phyloP scores from a whole-genome alignment of 2,797 vertebrate species.

The Sebastes iracundus region DNA sequence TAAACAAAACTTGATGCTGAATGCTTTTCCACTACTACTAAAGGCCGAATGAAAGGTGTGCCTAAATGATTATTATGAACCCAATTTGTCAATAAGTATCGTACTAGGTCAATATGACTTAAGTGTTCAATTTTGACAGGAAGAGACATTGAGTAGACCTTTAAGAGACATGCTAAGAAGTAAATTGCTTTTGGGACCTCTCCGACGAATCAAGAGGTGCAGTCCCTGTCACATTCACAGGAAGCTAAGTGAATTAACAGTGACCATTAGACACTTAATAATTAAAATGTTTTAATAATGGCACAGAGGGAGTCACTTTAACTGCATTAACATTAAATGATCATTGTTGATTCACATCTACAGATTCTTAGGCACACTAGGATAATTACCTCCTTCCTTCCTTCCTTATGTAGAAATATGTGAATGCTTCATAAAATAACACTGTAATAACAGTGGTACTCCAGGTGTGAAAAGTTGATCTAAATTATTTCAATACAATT shows the following conservation, averaged over 20 bases:
- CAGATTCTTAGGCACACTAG: background rate
- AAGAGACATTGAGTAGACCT: slow-evolving; percentile 35
- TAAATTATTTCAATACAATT: background rate
- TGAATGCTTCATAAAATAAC: background rate
- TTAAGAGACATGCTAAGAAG: slow-evolving; percentile 39
- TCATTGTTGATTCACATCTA: slow-evolving; percentile 46
- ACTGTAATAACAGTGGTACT: background rate
- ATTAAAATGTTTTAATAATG: slow-evolving; percentile 79
- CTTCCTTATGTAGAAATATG: background rate
- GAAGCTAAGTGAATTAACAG: slow-evolving; percentile 64
- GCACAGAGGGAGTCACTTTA: slow-evolving; percentile 75
- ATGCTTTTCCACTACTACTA: background rate
- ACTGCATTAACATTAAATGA: slow-evolving; percentile 79
- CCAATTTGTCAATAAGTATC: slow-evolving; percentile 58
- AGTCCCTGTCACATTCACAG: slow-evolving; percentile 63
- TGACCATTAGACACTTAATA: slow-evolving; percentile 82
- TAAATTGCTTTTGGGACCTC: slow-evolving; percentile 73
- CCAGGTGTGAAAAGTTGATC: background rate
- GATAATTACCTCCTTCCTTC: background rate
- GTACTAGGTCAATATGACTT: slow-evolving; percentile 19
- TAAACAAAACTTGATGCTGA: background rate
- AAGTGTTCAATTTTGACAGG: slow-evolving; percentile 51
- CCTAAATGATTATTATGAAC: slow-evolving; percentile 52
- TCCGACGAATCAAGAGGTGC: slow-evolving; percentile 35
- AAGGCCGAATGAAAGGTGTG: background rate